These are phyloP conservation scores for Enteromius argenteus DNA, from an alignment of 2,797 vertebrate species.

Conservation along the genomic window DNA sequence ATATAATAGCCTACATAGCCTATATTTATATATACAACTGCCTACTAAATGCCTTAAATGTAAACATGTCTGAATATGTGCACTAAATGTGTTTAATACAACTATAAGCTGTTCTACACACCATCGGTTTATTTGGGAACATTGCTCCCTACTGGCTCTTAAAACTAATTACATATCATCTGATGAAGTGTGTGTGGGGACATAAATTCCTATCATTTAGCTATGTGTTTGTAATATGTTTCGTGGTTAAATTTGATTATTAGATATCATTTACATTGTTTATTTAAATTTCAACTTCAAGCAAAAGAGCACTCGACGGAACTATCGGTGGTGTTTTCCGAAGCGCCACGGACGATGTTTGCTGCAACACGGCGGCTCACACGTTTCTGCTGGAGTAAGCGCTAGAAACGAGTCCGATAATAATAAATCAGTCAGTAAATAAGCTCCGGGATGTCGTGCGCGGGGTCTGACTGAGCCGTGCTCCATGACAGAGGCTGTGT, in stretches of 20 bases:
- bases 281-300: neutral
- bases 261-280: neutral
- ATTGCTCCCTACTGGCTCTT: constrained; percentile 48
- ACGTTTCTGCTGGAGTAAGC: too few species aligned
- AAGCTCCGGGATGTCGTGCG: too few species aligned
- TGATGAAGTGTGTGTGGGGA: neutral
- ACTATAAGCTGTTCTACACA: too few species aligned
- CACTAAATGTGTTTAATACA: neutral
- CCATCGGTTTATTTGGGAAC: neutral
- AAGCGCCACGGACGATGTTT: neutral
- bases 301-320: neutral
- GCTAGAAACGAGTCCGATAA: too few species aligned
- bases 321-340: neutral
- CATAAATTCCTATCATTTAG: neutral
- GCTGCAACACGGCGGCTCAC: constrained; percentile 8
- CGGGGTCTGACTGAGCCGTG: neutral
- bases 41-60: neutral
- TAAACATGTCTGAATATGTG: neutral
- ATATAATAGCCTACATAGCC: neutral
- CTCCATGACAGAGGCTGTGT: constrained; percentile 82
- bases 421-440: too few species aligned
- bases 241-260: neutral
- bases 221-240: neutral
- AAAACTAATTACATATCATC: neutral
- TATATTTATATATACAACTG: neutral